Evolutionary conservation across 2,888 invertebrate species (phyloP).

Genomic region (Caenorhabditis panamensis): DNA sequence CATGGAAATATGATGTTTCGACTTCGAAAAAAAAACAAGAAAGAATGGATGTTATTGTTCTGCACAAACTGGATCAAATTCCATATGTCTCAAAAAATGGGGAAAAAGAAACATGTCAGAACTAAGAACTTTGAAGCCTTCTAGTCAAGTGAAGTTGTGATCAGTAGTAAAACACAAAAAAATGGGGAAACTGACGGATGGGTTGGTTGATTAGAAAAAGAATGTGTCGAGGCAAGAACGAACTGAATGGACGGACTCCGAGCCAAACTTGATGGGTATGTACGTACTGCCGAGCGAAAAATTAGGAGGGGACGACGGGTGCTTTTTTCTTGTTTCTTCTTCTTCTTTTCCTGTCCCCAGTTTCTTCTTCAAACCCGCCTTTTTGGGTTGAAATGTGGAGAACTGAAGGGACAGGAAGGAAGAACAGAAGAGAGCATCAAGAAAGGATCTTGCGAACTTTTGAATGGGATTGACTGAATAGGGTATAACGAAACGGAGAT

Average conservation of each 20-base stretch:
- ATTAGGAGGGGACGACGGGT: slow-evolving; percentile 36
- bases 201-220: slow-evolving; percentile 43
- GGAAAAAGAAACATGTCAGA: neutral
- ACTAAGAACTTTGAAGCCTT: slow-evolving; percentile 8
- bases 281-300: slow-evolving; percentile 50
- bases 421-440: slow-evolving; percentile 40
- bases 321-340: slow-evolving; percentile 18
- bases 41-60: neutral
- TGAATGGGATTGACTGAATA: slow-evolving; percentile 41
- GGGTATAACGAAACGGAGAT: slow-evolving; percentile 35
- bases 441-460: slow-evolving; percentile 41
- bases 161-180: neutral
- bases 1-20: neutral
- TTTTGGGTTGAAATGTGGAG: slow-evolving; percentile 11
- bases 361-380: slow-evolving; percentile 5
- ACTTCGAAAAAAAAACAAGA: neutral
- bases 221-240: slow-evolving; percentile 11
- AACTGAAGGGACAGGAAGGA: slow-evolving; percentile 46
- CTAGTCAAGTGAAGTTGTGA: neutral
- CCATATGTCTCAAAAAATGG: slow-evolving; percentile 7
- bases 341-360: slow-evolving; percentile 25
- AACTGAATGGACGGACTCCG: slow-evolving; percentile 20
- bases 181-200: slow-evolving; percentile 19
- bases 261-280: slow-evolving; percentile 39
- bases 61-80: neutral